A percentile compares a stretch with the other conserved stretches of the same genome.
Conservation (phyloP, 2,797 vertebrate species). For the Paguma larvata region DNA sequence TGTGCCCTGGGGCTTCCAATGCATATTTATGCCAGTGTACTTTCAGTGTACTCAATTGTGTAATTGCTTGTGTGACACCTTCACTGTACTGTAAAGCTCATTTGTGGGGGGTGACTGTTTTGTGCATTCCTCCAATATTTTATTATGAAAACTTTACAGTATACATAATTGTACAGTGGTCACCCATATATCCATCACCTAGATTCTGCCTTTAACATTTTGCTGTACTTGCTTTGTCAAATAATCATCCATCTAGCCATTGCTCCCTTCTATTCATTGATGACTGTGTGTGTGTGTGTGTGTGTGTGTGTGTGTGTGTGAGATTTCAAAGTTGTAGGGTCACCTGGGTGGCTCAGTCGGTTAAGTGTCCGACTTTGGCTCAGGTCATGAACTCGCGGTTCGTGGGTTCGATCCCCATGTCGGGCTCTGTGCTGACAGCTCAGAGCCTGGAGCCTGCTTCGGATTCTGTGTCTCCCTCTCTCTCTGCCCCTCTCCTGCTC, state of each 20-base stretch:
- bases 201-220: conserved; percentile 33
- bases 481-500: no score
- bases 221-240: conserved; percentile 37
- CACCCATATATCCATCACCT: neutral
- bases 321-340: no score
- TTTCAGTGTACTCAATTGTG: conserved; percentile 16
- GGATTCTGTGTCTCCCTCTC: no score
- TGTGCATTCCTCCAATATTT: conserved; percentile 13
- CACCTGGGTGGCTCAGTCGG: no score
- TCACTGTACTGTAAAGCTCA: conserved; percentile 47
- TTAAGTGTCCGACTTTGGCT: no score
- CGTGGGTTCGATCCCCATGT: no score
- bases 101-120: neutral
- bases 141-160: conserved; percentile 52
- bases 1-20: neutral
- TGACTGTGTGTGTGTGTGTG: neutral
- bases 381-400: no score
- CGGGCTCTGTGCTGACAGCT: no score
- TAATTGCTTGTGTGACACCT: conserved; percentile 30
- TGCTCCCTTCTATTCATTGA: neutral
- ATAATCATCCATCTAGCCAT: neutral
- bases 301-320: neutral
- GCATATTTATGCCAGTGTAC: conserved; percentile 36
- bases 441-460: no score
- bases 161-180: conserved; percentile 4